A percentile compares a stretch with the other conserved stretches of the same genome.
These are phyloP conservation scores for Sapayoa aenigma DNA, from an alignment of 2,113 vertebrate genomes.

Conservation along the genomic window DNA sequence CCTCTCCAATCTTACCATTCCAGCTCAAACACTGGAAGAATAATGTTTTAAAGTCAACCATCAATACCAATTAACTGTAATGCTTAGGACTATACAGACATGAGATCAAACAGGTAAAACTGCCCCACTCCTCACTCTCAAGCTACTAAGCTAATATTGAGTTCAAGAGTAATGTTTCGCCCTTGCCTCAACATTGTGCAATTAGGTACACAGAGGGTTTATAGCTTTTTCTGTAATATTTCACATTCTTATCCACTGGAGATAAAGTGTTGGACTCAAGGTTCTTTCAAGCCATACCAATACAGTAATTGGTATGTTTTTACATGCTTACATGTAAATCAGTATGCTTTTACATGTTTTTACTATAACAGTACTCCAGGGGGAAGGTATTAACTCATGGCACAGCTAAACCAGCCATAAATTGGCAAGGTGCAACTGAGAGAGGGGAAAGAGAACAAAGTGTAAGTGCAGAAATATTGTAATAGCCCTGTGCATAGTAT, in stretches of 20 bases:
- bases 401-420: not conserved
- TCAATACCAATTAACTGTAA: not conserved
- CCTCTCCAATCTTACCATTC: not conserved
- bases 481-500: accelerated
- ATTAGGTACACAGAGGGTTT: not conserved
- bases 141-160: not conserved
- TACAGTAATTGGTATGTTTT: not conserved
- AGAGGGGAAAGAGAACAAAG: not conserved
- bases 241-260: not conserved
- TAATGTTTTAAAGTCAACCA: not conserved
- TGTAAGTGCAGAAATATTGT: not conserved
- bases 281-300: not conserved
- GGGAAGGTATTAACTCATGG: not conserved
- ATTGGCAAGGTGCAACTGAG: not conserved
- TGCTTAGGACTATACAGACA: not conserved
- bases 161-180: not conserved
- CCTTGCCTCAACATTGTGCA: not conserved
- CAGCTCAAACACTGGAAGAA: not conserved
- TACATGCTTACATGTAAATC: not conserved
- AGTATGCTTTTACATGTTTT: not conserved
- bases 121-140: not conserved
- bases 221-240: not conserved
- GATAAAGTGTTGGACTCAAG: accelerated
- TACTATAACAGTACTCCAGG: accelerated
- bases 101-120: not conserved